Conservation (phyloP, 2,113 vertebrate genomes). For the Leptosomus discolor region DNA sequence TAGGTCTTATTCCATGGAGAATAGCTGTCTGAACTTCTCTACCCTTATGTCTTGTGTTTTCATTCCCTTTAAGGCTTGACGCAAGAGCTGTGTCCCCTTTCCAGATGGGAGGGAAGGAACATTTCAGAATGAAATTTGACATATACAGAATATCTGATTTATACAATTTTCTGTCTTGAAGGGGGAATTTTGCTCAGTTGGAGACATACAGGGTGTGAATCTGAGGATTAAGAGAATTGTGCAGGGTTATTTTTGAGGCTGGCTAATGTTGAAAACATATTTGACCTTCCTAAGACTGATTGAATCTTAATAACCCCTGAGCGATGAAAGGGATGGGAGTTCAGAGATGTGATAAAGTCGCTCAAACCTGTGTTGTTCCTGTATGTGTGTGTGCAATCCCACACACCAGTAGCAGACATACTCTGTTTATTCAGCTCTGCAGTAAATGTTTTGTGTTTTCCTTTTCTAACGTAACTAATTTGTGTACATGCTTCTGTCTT, state of each 20-base stretch:
- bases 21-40: neutral
- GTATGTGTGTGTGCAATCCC: neutral
- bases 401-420: neutral
- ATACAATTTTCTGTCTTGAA: neutral
- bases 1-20: neutral
- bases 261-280: neutral
- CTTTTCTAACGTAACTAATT: neutral
- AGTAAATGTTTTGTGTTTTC: neutral
- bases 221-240: neutral
- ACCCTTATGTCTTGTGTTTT: neutral
- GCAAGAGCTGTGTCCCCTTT: neutral
- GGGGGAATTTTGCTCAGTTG: neutral
- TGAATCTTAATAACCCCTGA: neutral
- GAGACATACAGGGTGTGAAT: neutral
- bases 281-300: neutral
- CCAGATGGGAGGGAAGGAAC: neutral
- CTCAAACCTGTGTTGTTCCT: rapidly evolving
- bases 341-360: neutral
- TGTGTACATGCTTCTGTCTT: rapidly evolving
- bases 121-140: neutral
- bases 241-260: neutral
- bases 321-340: rapidly evolving
- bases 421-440: neutral
- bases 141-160: neutral
- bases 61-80: too few relatives aligned